Base-by-base conservation (phyloP, 2,113 vertebrate genomes). In the Cavia porcellus region DNA sequence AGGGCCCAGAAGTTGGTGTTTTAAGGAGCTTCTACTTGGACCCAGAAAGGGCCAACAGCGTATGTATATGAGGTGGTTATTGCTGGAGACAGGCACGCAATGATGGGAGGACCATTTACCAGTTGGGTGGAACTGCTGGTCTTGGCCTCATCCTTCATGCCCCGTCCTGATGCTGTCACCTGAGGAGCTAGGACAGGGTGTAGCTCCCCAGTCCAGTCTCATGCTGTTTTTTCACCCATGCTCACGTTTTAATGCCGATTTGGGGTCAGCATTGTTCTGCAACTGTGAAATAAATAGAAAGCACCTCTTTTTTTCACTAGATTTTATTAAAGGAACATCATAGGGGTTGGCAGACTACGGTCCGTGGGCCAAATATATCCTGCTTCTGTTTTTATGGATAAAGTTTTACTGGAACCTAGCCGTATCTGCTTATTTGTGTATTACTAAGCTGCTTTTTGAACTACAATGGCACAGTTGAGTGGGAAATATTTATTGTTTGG, bases 401-500 rank as follows among this genome's bases (percentile, higher is more conserved):
- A 75, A 75, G 72, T 45, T 25, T 75, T 75, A 92, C 74, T 88
- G 25, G 42, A 68, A 61, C 64, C 92, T 19, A 92, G 62, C 22
- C 19, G 38, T 14, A 81, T 84, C 32, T 95, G 20, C 55, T 91
- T 64, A 59, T 94, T 84, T 92, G 55, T 61, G 14, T 87, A 45
- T 87, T 38, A 11, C 61, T 88, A 35, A 95, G 59, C 30, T 94
- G 93, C n/a, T 92, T 94, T 97, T 94, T 94, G 50, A 89, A 62
- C 52, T 57, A 25, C 12, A 92, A 0, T 80, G 42, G 64, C 62
- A 72, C 47, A 87, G 80, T 81, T 90, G 75, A 96, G 68, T 80
- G 83, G 87, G 82, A 89, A 70, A 82, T 86, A 86, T 35, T 88
- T 89, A 82, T 38, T 86, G 3, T 77, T 25, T 61, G 14, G 7